Evolutionary conservation across 2,888 invertebrate genomes (phyloP).

Genomic region (Dynastes tityus): DNA sequence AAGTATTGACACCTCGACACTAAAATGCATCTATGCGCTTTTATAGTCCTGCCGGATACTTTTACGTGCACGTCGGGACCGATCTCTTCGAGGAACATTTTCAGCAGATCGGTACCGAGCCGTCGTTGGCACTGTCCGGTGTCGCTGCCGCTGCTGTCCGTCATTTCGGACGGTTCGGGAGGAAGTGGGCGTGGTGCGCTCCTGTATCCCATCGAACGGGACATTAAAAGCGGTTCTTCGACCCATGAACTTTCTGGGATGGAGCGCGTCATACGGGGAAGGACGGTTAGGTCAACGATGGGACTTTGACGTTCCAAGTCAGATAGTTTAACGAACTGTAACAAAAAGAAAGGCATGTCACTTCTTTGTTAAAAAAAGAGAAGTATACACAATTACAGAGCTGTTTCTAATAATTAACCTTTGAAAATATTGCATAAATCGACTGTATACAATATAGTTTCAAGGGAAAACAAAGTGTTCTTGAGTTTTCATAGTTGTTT

Average conservation of each 20-base stretch:
- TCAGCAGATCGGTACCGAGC: constrained; percentile 88
- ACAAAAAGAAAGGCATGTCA: constrained; percentile 60
- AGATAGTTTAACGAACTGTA: constrained; percentile 80
- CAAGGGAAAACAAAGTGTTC: too few relatives aligned
- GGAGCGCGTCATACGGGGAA: constrained; percentile 78
- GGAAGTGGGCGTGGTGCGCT: constrained; percentile 67
- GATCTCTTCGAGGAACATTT: constrained; percentile 94
- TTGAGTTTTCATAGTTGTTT: too few relatives aligned
- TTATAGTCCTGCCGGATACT: constrained; percentile 79
- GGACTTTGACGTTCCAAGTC: constrained; percentile 82
- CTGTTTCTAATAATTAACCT: too few relatives aligned
- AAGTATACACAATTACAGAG: too few relatives aligned
- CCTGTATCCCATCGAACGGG: constrained; percentile 75
- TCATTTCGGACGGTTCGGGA: constrained; percentile 64
- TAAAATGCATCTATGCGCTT: constrained; percentile 93
- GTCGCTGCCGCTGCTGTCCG: constrained; percentile 60
- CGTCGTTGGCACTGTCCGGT: constrained; percentile 63
- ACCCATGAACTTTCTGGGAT: constrained; percentile 82
- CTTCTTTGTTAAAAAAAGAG: too few relatives aligned
- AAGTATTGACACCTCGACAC: constrained; percentile 95
- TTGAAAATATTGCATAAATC: too few relatives aligned
- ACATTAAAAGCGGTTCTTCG: constrained; percentile 76
- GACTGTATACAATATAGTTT: too few relatives aligned
- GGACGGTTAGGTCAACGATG: constrained; percentile 71
- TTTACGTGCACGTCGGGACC: constrained; percentile 92